These are phyloP conservation scores for Callipepla californica DNA, from an alignment of 2,113 vertebrate genomes.

Conservation along the genomic window DNA sequence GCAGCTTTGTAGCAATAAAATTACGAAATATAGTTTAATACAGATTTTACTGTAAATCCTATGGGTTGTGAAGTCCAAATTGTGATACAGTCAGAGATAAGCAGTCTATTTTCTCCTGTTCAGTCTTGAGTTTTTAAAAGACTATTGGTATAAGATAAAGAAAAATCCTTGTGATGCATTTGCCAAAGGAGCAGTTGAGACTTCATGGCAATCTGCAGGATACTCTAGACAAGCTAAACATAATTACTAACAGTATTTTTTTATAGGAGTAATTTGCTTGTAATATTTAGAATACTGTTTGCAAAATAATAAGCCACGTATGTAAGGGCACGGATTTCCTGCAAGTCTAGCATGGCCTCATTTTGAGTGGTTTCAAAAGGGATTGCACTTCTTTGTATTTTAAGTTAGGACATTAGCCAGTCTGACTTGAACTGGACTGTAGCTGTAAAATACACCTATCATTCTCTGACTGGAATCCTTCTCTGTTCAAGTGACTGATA, in stretches of 20 bases:
- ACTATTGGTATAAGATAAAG: neutral
- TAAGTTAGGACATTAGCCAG: neutral
- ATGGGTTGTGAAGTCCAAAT: too few relatives aligned
- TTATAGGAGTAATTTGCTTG: neutral
- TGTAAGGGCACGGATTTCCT: neutral
- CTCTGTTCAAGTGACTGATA: neutral
- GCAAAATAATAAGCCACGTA: neutral
- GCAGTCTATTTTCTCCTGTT: neutral
- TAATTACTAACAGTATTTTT: neutral
- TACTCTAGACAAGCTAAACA: neutral
- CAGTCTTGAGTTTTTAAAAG: neutral
- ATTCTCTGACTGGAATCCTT: neutral
- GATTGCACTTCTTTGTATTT: neutral
- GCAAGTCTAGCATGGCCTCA: neutral
- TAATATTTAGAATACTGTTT: neutral
- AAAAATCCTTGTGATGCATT: neutral
- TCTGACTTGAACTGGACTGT: neutral
- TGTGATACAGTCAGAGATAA: too few relatives aligned
- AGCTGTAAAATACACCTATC: neutral
- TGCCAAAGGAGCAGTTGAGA: neutral
- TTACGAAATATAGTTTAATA: too few relatives aligned
- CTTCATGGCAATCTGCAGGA: neutral
- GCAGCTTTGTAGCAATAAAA: too few relatives aligned
- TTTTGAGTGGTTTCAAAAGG: neutral
- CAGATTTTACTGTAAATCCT: too few relatives aligned